Base-by-base conservation (phyloP, 2,888 invertebrate species). In the Gibbula magus region DNA sequence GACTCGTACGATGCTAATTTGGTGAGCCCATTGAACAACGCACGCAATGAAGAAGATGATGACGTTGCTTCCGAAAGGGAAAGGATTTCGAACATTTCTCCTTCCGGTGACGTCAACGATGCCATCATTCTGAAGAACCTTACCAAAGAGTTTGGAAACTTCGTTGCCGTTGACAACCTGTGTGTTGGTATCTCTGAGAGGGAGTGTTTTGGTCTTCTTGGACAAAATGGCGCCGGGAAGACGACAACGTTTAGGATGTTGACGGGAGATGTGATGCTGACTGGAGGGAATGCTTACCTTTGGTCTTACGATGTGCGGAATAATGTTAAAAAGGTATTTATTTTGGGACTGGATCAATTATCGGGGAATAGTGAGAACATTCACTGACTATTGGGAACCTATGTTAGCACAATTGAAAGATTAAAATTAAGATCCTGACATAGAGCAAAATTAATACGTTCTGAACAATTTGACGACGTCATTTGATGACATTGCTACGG, bases 221-320 rank as follows among this genome's bases (percentile, higher is more conserved):
- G 97, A 0, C 95, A 97, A 86, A 97, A 97, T 91, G 97, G 97
- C 0, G 97, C 97, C 0, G 97, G 97, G n/a, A 98, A 98, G 92
- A 97, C 97, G 3, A 96, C 96, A 0, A 96, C 96, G 18, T 98
- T 98, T 93, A 95, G 93, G 93, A 95, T 95, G 94, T 89, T 95
- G 85, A 95, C 95, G 0, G 95, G 94, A 13, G 94, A 94, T 82
- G 87, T 92, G 3, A 82, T 86, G 39, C 91, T 94, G 4, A 93
- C 94, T 4, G 87, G 89, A 8, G 95, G 95, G n/a, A 93, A 94
- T 84, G 94, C 94, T 7, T 92, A 91, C 83, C 92, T 95, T 29
- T 91, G 92, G 82, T 93, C 93, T 7, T 88, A 89, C 79, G 88
- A 87, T 73, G 85, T 90, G 22, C 87, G 85, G 67, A 81, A 81